Conservation (phyloP, 2,888 invertebrate species). For the Listrodromus nycthemerus region DNA sequence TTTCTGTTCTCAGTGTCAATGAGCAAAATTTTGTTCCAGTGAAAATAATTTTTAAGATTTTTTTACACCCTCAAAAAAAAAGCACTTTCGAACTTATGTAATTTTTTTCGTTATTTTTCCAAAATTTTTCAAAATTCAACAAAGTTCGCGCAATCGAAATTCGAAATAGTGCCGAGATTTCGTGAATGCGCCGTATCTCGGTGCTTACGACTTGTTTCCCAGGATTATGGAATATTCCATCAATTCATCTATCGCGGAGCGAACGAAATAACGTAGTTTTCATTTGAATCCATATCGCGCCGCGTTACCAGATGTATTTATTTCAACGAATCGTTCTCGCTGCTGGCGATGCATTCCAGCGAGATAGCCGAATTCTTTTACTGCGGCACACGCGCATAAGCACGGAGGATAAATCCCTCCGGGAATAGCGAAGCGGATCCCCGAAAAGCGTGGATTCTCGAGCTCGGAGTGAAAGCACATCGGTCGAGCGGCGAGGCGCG, state of each 20-base stretch:
- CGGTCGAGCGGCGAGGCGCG: constrained; percentile 66
- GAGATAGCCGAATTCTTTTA: constrained; percentile 37
- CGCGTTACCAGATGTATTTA: constrained; percentile 2
- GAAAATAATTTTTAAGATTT: not conserved
- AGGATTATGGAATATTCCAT: not conserved
- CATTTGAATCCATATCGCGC: not conserved
- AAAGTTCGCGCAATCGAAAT: not conserved
- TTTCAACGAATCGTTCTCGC: constrained; percentile 1
- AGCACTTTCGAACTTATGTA: too few species aligned
- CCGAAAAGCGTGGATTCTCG: constrained; percentile 58
- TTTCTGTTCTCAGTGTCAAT: too few species aligned
- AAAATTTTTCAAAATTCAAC: not conserved
- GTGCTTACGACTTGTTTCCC: not conserved
- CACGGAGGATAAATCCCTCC: constrained; percentile 51
- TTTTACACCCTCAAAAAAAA: not conserved
- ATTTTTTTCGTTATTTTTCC: not conserved
- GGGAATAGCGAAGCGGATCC: constrained; percentile 56
- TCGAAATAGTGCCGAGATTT: not conserved
- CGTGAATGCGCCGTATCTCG: not conserved
- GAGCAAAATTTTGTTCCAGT: too few species aligned
- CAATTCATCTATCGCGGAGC: not conserved
- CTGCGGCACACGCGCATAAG: not conserved
- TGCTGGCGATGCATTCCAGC: not conserved
- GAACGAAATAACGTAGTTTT: not conserved
- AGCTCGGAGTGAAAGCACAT: constrained; percentile 50